Percentiles rank a stretch among this genome's conserved stretches.
phyloP scores from a whole-genome alignment of 2,888 invertebrate genomes.

The Polylopha cassiicola region DNA sequence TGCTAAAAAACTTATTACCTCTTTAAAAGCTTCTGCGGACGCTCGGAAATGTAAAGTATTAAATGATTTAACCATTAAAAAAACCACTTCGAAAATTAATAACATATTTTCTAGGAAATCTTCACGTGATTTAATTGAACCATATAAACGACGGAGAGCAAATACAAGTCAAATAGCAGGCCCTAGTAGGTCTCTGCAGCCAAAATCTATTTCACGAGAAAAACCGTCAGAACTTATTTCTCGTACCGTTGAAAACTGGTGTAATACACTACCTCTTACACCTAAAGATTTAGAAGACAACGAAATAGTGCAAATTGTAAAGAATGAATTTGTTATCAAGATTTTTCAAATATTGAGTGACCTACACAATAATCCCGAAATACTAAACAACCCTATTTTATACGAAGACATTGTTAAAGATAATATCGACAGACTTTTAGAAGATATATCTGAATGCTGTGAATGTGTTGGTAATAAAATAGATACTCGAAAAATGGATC shows the following conservation, averaged over 20 bases:
- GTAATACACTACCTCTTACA: constrained; percentile 40
- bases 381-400: constrained; percentile 39
- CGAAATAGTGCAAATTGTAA: constrained; percentile 29
- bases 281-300: constrained; percentile 29
- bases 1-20: constrained; percentile 34
- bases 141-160: constrained; percentile 22
- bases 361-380: constrained; percentile 41
- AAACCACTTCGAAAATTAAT: too few species aligned
- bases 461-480: constrained; percentile 34
- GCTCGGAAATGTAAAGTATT: constrained; percentile 38
- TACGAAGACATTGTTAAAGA: constrained; percentile 42
- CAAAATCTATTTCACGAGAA: constrained; percentile 26
- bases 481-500: constrained; percentile 34
- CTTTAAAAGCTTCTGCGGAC: constrained; percentile 37
- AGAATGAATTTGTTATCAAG: constrained; percentile 40
- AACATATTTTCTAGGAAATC: too few species aligned
- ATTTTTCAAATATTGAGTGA: constrained; percentile 51
- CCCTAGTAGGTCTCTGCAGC: constrained; percentile 28
- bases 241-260: constrained; percentile 47
- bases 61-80: constrained; percentile 7
- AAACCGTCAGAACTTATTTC: constrained; percentile 44
- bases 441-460: constrained; percentile 32
- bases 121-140: constrained; percentile 22
- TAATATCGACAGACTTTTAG: constrained; percentile 41
- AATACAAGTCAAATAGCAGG: constrained; percentile 32